Evolutionary conservation across 2,888 invertebrate genomes (phyloP).

Genomic region (Drosophila fungiperda): DNA sequence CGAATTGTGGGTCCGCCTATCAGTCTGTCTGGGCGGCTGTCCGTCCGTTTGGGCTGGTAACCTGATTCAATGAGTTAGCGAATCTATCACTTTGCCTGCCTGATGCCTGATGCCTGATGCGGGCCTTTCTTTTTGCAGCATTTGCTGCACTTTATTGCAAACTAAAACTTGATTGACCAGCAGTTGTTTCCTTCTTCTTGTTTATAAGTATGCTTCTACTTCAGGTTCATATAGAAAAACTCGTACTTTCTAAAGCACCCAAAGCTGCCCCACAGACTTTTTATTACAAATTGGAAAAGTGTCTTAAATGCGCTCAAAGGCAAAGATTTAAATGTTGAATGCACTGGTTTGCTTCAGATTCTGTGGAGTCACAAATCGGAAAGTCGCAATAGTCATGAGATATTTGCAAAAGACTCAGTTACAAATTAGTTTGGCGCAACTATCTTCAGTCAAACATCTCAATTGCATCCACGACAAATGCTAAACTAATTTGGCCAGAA

Average conservation of each 20-base stretch:
- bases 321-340: conserved; percentile 34
- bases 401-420: conserved; percentile 49
- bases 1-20: conserved; percentile 38
- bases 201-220: conserved; percentile 25
- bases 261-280: conserved; percentile 43
- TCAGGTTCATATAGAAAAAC: conserved; percentile 27
- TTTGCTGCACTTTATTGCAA: conserved; percentile 43
- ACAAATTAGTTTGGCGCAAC: conserved; percentile 45
- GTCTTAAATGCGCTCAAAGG: conserved; percentile 53
- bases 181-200: conserved; percentile 29
- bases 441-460: conserved; percentile 44
- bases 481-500: conserved; percentile 11
- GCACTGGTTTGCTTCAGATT: conserved; percentile 2
- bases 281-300: conserved; percentile 68
- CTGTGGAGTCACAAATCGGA: conserved; percentile 11
- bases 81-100: conserved; percentile 63
- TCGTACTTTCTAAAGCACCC: conserved; percentile 60
- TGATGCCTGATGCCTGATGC: conserved; percentile 39
- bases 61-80: conserved; percentile 70
- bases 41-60: conserved; percentile 58
- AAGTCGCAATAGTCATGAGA: conserved; percentile 53
- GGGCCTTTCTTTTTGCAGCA: conserved; percentile 59
- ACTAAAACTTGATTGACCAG: conserved; percentile 60
- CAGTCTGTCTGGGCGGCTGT: not conserved
- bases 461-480: conserved; percentile 53